A percentile compares a stretch with the other conserved stretches of the same genome.
phyloP scores from a whole-genome alignment of 2,113 vertebrate genomes.

The Leptobrachium ailaonicum region DNA sequence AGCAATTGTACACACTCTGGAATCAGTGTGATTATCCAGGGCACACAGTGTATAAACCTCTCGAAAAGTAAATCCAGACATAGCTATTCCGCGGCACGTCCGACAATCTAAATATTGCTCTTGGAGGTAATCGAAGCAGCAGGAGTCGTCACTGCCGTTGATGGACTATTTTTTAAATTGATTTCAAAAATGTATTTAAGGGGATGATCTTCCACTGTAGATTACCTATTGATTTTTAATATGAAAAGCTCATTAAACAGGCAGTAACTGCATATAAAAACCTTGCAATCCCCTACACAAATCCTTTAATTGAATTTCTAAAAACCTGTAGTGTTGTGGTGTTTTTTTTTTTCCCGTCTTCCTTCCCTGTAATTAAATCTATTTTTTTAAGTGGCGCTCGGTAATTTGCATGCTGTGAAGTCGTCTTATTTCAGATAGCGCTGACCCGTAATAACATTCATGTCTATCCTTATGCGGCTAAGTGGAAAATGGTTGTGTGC shows the following conservation, averaged over 20 bases:
- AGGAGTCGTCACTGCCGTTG: slow-evolving; percentile 88
- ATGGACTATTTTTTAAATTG: slow-evolving; percentile 99
- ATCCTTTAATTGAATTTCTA: slow-evolving; percentile 99
- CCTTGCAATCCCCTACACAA: slow-evolving; percentile 99
- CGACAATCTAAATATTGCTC: slow-evolving; percentile 84
- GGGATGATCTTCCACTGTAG: slow-evolving; percentile 96
- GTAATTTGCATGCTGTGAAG: slow-evolving; percentile 98
- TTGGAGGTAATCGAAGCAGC: slow-evolving; percentile 84
- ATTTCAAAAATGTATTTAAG: slow-evolving; percentile 98
- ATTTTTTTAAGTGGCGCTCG: slow-evolving; percentile 95
- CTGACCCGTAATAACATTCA: slow-evolving; percentile 99
- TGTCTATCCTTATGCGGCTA: slow-evolving; percentile 93
- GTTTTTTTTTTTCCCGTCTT: slow-evolving; percentile 95
- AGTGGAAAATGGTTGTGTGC: slow-evolving; percentile 89
- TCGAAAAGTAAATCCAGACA: slow-evolving; percentile 71
- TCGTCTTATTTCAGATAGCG: slow-evolving; percentile 96
- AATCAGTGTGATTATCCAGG: slow-evolving; percentile 65
- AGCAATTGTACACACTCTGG: slow-evolving; percentile 67
- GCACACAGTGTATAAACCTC: slow-evolving; percentile 65
- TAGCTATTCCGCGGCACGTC: slow-evolving; percentile 75
- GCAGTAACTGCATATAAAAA: slow-evolving; percentile 99
- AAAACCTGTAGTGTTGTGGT: slow-evolving; percentile 92
- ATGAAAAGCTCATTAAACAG: slow-evolving; percentile 99
- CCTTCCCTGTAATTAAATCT: slow-evolving; percentile 98
- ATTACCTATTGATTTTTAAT: slow-evolving; percentile 99